These are phyloP conservation scores for Orchestes rusci DNA, from an alignment of 2,888 invertebrate species.

Conservation along the genomic window DNA sequence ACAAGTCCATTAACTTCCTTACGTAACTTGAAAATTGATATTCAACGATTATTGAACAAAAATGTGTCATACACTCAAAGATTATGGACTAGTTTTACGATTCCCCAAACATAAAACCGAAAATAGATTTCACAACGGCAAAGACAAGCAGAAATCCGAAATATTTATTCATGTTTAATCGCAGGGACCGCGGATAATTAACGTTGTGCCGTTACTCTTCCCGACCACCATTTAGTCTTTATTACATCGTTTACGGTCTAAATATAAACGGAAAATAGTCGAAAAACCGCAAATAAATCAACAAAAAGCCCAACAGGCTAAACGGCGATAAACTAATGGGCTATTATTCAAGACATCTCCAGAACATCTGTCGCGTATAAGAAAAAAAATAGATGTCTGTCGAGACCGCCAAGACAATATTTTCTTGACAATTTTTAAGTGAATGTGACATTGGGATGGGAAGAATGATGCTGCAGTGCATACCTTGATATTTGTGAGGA, in stretches of 20 bases:
- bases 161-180: slow-evolving; percentile 18
- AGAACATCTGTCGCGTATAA: slow-evolving; percentile 32
- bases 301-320: slow-evolving; percentile 9
- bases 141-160: no score
- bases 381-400: slow-evolving; percentile 22
- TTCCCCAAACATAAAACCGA: no score
- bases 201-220: slow-evolving; percentile 11
- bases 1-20: no score
- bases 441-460: no score
- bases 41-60: no score
- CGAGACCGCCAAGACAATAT: no score
- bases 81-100: no score
- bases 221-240: slow-evolving; percentile 13
- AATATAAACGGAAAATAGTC: slow-evolving; percentile 13
- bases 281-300: slow-evolving; percentile 21
- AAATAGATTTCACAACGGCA: no score
- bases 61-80: no score
- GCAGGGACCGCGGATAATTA: slow-evolving; percentile 15
- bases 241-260: slow-evolving; percentile 17
- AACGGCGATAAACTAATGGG: slow-evolving; percentile 31
- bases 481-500: no score
- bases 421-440: slow-evolving; percentile 35
- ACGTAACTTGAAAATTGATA: no score
- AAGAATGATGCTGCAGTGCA: no score
- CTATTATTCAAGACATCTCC: slow-evolving; percentile 32